Base-by-base conservation (phyloP, 2,888 invertebrate genomes). In the Bhutanitis thaidina region DNA sequence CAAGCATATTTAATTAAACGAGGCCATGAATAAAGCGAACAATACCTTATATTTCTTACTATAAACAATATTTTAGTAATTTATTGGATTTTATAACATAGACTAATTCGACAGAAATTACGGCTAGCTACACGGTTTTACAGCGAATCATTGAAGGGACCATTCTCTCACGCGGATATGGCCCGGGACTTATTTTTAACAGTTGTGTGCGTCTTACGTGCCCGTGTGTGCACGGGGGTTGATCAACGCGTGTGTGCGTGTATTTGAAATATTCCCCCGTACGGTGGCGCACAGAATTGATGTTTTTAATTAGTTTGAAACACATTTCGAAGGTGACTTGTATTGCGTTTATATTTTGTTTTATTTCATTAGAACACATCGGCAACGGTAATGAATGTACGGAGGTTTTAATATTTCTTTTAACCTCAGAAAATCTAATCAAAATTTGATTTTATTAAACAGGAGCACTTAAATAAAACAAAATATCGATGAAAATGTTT, bases 231-330 rank as follows among this genome's bases (percentile, higher is more conserved):
- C 62, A 65, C 58, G 65, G 66, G 71, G 74, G 72, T 65, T 65
- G 67, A 35, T 37, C 50, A 57, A 68, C 60, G 69, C 64, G 64
- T 75, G 80, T 80, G 82, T 84, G 85, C 67, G 81, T 80, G 77
- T 71, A 77, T 81, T 80, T 84, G 83, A 87, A 82, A 85, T 85
- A 85, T 82, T 80, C 83, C 80, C 82, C 80, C 77, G 80, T 76
- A 78, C 73, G 75, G 71, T 65, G 64, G 75, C 69, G 74, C 76
- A 66, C 75, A 75, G 81, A 88, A 86, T 88, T 87, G 88, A 88
- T 88, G 87, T 87, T 88, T 87, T 88, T 88, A 88, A 88, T 88
- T 88, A 88, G 88, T 87, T 85, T 79, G 75, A 79, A 83, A 81
- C 78, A 83, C 75, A 84, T 86, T 87, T 85, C 80, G 83, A 79